Evolutionary conservation across 2,797 vertebrate species (phyloP).

Genomic region (Esox masquinongy): DNA sequence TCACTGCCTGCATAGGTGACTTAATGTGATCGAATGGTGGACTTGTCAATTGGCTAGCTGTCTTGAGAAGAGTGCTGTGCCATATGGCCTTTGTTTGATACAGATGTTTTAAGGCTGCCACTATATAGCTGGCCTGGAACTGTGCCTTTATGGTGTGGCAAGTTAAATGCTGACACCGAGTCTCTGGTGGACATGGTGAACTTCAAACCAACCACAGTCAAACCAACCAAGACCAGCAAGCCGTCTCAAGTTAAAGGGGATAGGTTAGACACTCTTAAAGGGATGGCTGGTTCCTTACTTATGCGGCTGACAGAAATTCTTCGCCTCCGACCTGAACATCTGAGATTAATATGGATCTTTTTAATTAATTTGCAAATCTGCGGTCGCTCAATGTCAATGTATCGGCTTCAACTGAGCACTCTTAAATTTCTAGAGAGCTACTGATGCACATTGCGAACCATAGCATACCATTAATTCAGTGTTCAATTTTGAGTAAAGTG

Average conservation of each 20-base stretch:
- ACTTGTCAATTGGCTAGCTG: neutral
- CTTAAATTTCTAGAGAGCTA: conserved; percentile 23
- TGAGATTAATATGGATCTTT: conserved; percentile 34
- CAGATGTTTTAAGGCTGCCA: neutral
- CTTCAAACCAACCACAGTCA: conserved; percentile 41
- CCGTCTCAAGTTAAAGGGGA: conserved; percentile 38
- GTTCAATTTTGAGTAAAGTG: conserved; percentile 46
- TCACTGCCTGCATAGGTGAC: neutral
- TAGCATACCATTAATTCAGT: conserved; percentile 47
- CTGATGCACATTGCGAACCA: conserved; percentile 14
- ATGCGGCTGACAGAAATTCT: conserved; percentile 24
- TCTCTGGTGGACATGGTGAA: conserved; percentile 39
- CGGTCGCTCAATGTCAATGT: conserved; percentile 25
- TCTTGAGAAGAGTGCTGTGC: neutral
- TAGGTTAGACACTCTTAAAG: conserved; percentile 33
- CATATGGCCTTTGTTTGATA: neutral
- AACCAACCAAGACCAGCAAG: conserved; percentile 29
- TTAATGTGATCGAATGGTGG: neutral
- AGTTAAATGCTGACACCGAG: conserved; percentile 33
- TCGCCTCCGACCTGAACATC: conserved; percentile 47
- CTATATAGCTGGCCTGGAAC: conserved; percentile 8
- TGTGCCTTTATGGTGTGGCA: conserved; percentile 37
- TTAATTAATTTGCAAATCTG: conserved; percentile 34
- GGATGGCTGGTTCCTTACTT: conserved; percentile 31
- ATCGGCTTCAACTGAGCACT: conserved; percentile 30